phyloP scores from a whole-genome alignment of 1,140 invertebrate species.

The Amyelois transitella region DNA sequence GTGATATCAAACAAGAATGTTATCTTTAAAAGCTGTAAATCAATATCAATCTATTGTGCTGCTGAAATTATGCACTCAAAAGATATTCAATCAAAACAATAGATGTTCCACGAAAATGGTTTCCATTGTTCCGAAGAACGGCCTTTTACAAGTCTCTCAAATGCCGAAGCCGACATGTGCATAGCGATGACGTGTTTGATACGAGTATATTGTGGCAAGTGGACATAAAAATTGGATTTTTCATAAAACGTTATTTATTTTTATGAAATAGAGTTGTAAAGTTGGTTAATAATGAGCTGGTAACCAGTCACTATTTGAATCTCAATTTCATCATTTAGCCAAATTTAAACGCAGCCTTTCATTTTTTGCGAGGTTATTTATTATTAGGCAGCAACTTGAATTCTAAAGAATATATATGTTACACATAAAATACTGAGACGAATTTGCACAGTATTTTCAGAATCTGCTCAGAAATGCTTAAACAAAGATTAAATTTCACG shows the following conservation, averaged over 20 bases:
- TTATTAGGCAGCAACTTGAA: too few relatives aligned
- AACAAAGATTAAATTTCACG: conserved; percentile 12
- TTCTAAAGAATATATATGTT: too few relatives aligned
- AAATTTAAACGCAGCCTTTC: too few relatives aligned
- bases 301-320: too few relatives aligned
- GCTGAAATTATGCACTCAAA: conserved; percentile 35
- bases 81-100: conserved; percentile 51
- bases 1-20: conserved; percentile 16
- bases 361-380: too few relatives aligned
- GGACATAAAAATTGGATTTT: too few relatives aligned
- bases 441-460: neutral
- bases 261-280: too few relatives aligned
- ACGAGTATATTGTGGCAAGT: too few relatives aligned
- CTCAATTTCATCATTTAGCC: too few relatives aligned
- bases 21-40: conserved; percentile 37
- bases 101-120: conserved; percentile 35
- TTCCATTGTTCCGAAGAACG: conserved; percentile 35
- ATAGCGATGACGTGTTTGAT: neutral
- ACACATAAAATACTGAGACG: neutral
- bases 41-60: conserved; percentile 49
- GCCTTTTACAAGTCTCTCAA: neutral
- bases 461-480: conserved; percentile 5
- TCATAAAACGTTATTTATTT: too few relatives aligned
- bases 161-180: neutral
- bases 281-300: too few relatives aligned